Evolutionary conservation across 1,140 invertebrate species (phyloP).

Genomic region (Drepana arcuata): DNA sequence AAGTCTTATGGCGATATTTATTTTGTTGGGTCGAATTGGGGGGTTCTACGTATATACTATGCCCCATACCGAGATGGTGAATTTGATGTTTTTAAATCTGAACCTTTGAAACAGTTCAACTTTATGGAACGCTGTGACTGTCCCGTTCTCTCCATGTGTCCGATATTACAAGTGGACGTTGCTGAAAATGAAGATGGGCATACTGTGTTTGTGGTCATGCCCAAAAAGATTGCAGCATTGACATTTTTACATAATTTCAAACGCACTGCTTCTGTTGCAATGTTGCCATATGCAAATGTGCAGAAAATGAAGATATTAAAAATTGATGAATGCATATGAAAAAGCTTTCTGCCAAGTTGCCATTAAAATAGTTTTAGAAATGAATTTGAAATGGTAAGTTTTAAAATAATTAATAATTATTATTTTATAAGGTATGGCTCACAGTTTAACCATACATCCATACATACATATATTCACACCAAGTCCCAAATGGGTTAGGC

Average conservation of each 20-base stretch:
- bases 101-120: conserved; percentile 44
- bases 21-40: conserved; percentile 46
- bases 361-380: too few relatives aligned
- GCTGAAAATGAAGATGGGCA: conserved; percentile 36
- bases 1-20: conserved; percentile 34
- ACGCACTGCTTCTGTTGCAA: conserved; percentile 13
- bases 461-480: too few relatives aligned
- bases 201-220: conserved; percentile 39
- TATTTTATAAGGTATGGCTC: too few relatives aligned
- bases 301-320: too few relatives aligned
- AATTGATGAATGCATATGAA: too few relatives aligned
- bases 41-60: conserved; percentile 44
- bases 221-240: conserved; percentile 40
- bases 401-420: too few relatives aligned
- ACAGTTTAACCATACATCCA: too few relatives aligned
- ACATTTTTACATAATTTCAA: conserved; percentile 35
- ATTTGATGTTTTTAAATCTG: conserved; percentile 35
- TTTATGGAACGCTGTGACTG: conserved; percentile 40
- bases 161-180: conserved; percentile 40
- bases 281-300: conserved; percentile 23
- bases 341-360: too few relatives aligned
- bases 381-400: too few relatives aligned
- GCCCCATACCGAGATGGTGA: conserved; percentile 29
- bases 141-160: conserved; percentile 33
- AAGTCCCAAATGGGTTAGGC: too few relatives aligned